Conservation (phyloP, 2,113 vertebrate genomes). For the Xenopus borealis region DNA sequence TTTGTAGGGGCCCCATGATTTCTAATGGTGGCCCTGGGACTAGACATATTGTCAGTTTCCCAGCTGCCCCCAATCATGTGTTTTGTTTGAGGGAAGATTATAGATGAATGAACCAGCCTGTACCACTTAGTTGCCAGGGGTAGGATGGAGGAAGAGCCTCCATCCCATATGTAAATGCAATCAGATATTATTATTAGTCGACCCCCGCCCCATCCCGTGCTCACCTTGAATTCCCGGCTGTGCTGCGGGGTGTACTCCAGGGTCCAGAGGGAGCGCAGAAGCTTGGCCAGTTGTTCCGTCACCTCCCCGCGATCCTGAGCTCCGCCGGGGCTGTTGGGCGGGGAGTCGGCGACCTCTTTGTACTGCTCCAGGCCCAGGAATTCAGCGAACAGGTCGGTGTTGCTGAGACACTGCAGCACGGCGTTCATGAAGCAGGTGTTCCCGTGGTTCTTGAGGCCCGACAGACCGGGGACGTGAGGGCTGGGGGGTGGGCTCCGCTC, state of each 20-base stretch:
- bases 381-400: slow-evolving; percentile 95
- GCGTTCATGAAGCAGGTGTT: slow-evolving; percentile 99
- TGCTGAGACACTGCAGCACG: slow-evolving; percentile 93
- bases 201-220: no score
- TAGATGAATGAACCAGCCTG: no score
- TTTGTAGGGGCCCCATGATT: no score
- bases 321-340: slow-evolving; percentile 45
- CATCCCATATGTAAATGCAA: no score
- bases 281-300: slow-evolving; percentile 90
- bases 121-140: no score
- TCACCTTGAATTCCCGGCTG: slow-evolving; percentile 93
- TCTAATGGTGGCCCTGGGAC: no score
- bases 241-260: slow-evolving; percentile 94
- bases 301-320: slow-evolving; percentile 77
- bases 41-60: no score
- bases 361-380: slow-evolving; percentile 91
- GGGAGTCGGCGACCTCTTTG: slow-evolving; percentile 53
- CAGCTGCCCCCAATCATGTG: no score
- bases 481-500: slow-evolving; percentile 57
- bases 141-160: no score
- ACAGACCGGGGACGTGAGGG: slow-evolving; percentile 79
- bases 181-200: no score
- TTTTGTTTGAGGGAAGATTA: no score
- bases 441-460: slow-evolving; percentile 92
- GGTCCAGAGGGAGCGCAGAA: slow-evolving; percentile 91